A percentile compares a stretch with the other conserved stretches of the same genome.
phyloP scores from a whole-genome alignment of 2,888 invertebrate genomes.

The Eilema sororculum region DNA sequence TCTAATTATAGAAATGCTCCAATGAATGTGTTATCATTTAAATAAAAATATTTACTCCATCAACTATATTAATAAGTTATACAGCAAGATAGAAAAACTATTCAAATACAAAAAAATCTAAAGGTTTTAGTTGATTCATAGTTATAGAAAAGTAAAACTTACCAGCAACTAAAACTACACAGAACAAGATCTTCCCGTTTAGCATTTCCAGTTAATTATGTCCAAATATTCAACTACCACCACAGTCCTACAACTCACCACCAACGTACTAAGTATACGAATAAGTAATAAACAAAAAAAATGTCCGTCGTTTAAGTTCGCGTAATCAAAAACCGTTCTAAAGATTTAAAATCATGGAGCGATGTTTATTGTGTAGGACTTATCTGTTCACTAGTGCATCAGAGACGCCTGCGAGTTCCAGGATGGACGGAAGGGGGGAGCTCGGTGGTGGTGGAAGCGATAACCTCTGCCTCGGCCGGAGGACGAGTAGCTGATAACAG shows the following conservation, averaged over 20 bases:
- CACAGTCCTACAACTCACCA: slow-evolving; percentile 48
- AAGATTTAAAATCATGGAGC: slow-evolving; percentile 51
- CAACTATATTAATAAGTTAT: too few relatives aligned
- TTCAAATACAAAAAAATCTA: too few relatives aligned
- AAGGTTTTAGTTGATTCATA: too few relatives aligned
- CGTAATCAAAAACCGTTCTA: slow-evolving; percentile 38
- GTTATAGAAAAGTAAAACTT: slow-evolving; percentile 52
- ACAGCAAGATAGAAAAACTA: too few relatives aligned
- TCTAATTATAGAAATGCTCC: too few relatives aligned
- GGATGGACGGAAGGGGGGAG: slow-evolving; percentile 66
- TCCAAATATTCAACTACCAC: slow-evolving; percentile 60
- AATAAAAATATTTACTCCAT: too few relatives aligned
- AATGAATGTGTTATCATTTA: too few relatives aligned
- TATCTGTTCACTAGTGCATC: slow-evolving; percentile 79
- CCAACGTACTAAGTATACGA: slow-evolving; percentile 18
- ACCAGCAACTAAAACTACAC: slow-evolving; percentile 78
- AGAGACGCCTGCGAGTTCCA: slow-evolving; percentile 60
- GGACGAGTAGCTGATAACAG: slow-evolving; percentile 73
- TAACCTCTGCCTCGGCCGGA: slow-evolving; percentile 79
- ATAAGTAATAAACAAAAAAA: slow-evolving; percentile 14
- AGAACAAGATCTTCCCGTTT: slow-evolving; percentile 76
- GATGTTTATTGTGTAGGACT: slow-evolving; percentile 70
- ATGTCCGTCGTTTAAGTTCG: slow-evolving; percentile 24
- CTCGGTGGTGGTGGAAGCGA: slow-evolving; percentile 67
- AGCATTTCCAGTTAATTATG: slow-evolving; percentile 80